Percentiles rank a stretch among this genome's conserved stretches.
Conservation (phyloP, 2,797 vertebrate species). For the Amblyopsis hoosieri region DNA sequence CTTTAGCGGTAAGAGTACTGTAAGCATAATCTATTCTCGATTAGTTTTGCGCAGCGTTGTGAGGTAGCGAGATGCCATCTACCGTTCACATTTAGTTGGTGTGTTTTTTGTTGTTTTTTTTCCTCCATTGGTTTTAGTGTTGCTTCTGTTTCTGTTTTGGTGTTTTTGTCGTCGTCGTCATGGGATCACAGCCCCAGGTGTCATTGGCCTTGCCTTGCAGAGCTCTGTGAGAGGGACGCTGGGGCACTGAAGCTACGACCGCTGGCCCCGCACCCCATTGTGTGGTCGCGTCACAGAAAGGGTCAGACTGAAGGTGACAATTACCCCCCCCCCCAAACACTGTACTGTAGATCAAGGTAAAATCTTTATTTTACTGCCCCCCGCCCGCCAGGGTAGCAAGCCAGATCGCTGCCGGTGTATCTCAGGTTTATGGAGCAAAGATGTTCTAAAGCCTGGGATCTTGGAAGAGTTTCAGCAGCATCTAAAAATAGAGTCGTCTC, state of each 20-base stretch:
- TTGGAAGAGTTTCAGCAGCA: constrained; percentile 18
- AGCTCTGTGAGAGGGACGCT: constrained; percentile 76
- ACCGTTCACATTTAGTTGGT: constrained; percentile 71
- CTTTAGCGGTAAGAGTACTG: neutral
- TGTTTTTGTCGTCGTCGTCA: constrained; percentile 76
- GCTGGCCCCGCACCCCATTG: constrained; percentile 72
- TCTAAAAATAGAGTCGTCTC: constrained; percentile 12
- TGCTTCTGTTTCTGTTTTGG: constrained; percentile 72
- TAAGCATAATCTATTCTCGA: neutral
- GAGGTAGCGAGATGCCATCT: constrained; percentile 43
- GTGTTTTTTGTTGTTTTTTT: constrained; percentile 66
- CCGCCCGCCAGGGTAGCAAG: constrained; percentile 22
- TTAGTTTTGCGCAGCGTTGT: constrained; percentile 11
- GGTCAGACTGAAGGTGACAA: constrained; percentile 86
- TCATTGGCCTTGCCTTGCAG: constrained; percentile 87
- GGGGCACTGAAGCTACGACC: constrained; percentile 69
- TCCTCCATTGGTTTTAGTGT: constrained; percentile 67
- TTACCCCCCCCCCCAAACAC: constrained; percentile 68
- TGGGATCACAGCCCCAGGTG: constrained; percentile 84
- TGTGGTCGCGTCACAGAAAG: constrained; percentile 70
- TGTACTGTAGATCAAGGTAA: constrained; percentile 80
- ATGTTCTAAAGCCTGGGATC: constrained; percentile 23
- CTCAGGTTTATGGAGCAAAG: constrained; percentile 2
- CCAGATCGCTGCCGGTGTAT: constrained; percentile 5
- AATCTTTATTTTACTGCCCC: constrained; percentile 80